phyloP scores from a whole-genome alignment of 2,888 invertebrate genomes.

The Lepetodrilus schrolli region DNA sequence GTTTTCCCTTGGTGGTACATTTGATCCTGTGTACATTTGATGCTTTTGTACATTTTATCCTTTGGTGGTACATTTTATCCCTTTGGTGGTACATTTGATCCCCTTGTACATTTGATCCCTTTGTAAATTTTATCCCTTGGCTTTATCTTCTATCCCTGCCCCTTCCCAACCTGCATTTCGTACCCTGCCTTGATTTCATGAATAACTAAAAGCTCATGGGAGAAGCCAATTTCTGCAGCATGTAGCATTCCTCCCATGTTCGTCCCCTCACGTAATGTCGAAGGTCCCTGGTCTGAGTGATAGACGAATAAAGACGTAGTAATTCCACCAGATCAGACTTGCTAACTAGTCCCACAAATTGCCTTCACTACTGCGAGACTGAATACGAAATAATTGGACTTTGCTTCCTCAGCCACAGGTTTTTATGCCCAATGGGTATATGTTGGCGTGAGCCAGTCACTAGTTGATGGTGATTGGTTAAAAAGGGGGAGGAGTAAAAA shows the following conservation, averaged over 20 bases:
- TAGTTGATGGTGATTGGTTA: too few relatives aligned
- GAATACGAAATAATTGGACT: conserved; percentile 18
- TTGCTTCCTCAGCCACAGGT: background rate
- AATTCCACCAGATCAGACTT: conserved; percentile 8
- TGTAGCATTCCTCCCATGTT: background rate
- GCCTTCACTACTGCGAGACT: background rate
- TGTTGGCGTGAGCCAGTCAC: too few relatives aligned
- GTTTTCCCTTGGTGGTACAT: too few relatives aligned
- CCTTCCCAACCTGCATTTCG: conserved; percentile 4
- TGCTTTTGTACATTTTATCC: too few relatives aligned
- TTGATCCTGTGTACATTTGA: too few relatives aligned
- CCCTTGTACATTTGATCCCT: too few relatives aligned
- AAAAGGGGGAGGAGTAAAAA: too few relatives aligned
- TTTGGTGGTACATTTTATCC: too few relatives aligned
- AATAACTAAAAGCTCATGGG: conserved; percentile 10
- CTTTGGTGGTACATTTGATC: too few relatives aligned
- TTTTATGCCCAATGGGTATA: background rate
- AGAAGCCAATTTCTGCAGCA: background rate
- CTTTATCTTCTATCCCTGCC: background rate
- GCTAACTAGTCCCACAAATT: background rate
- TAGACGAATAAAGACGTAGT: background rate
- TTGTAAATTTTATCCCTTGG: too few relatives aligned
- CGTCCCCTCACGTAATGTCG: background rate
- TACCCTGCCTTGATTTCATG: background rate
- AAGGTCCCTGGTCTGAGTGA: background rate